These are phyloP conservation scores for Bradypodion ventrale DNA, from an alignment of 2,797 vertebrate genomes.

Conservation along the genomic window DNA sequence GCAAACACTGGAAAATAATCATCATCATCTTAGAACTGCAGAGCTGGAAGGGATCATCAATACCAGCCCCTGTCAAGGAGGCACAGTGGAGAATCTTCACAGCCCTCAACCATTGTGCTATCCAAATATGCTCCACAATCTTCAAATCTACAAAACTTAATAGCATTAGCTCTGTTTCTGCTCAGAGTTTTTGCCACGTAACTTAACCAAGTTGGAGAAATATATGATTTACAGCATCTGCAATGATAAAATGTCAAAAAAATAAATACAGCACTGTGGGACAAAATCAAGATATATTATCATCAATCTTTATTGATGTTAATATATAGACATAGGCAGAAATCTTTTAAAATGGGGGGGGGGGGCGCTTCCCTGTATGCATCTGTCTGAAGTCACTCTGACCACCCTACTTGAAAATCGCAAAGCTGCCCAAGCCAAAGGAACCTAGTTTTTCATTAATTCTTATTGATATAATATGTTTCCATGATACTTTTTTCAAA, in stretches of 20 bases:
- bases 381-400: background rate
- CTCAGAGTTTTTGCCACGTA: background rate
- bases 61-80: no score
- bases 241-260: background rate
- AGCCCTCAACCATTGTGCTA: no score
- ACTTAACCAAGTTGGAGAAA: background rate
- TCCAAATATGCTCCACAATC: no score
- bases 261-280: background rate
- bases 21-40: no score
- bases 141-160: background rate
- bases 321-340: background rate
- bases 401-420: background rate
- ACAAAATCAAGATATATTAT: background rate
- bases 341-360: background rate
- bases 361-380: background rate
- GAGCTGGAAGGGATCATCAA: no score
- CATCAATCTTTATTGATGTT: conserved; percentile 1
- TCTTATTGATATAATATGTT: background rate
- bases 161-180: background rate
- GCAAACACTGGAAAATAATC: background rate
- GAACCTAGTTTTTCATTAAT: background rate
- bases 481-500: background rate
- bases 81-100: no score
- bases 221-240: no score
- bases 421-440: background rate